Percentiles rank a stretch among this genome's conserved stretches.
These are phyloP conservation scores for Chaetophractus vellerosus DNA, from an alignment of 2,797 vertebrate species.

Conservation along the genomic window DNA sequence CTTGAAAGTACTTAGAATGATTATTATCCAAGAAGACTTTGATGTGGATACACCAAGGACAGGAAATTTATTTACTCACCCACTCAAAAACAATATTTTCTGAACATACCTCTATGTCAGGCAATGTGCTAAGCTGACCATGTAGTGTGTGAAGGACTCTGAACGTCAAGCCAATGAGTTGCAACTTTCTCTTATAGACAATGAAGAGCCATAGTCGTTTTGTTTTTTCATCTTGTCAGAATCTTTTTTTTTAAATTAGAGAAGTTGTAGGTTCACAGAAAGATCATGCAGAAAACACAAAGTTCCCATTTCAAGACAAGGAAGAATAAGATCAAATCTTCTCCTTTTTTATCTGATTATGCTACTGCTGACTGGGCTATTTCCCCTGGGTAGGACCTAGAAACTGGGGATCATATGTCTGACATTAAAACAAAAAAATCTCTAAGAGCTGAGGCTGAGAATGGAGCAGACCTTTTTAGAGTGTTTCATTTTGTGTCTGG, in stretches of 20 bases:
- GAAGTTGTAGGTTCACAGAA: too few relatives aligned
- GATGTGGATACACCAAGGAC: not conserved
- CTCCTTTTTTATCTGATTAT: not conserved
- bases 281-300: too few relatives aligned
- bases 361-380: slow-evolving; percentile 2
- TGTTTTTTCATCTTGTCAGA: too few relatives aligned
- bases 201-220: not conserved
- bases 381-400: not conserved
- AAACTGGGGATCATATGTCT: slow-evolving; percentile 45
- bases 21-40: not conserved
- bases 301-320: not conserved
- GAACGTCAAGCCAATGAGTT: not conserved
- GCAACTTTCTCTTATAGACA: not conserved
- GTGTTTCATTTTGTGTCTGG: slow-evolving; percentile 47
- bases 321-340: slow-evolving; percentile 2
- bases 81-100: not conserved
- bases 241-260: too few relatives aligned
- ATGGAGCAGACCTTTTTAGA: not conserved
- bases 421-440: slow-evolving; percentile 53
- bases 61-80: slow-evolving; percentile 2
- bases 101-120: not conserved
- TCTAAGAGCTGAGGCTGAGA: slow-evolving; percentile 26
- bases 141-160: not conserved
- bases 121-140: not conserved
- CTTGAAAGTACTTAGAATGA: not conserved